Conservation (phyloP, 2,888 invertebrate species). For the Ectropis crepuscularia region DNA sequence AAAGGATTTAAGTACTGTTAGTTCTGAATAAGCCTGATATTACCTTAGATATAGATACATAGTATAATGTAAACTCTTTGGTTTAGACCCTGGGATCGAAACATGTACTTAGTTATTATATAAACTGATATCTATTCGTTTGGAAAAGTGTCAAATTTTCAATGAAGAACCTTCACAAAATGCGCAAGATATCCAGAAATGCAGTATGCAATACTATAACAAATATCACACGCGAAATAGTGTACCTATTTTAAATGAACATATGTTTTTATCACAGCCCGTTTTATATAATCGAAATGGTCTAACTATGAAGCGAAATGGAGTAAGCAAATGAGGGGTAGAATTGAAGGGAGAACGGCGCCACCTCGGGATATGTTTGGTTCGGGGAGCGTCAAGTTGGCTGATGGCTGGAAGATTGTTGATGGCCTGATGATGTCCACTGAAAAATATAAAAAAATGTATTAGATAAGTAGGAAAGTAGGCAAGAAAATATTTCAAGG, state of each 20-base stretch:
- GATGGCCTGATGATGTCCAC: slow-evolving; percentile 75
- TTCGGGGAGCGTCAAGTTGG: slow-evolving; percentile 65
- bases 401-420: slow-evolving; percentile 61
- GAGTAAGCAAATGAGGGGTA: slow-evolving; percentile 54
- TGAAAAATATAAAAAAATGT: slow-evolving; percentile 52
- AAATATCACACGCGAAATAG: slow-evolving; percentile 45
- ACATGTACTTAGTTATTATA: too few species aligned
- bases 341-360: slow-evolving; percentile 44
- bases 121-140: background rate
- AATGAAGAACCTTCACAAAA: background rate
- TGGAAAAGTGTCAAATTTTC: slow-evolving; percentile 2
- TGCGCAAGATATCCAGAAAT: slow-evolving; percentile 6
- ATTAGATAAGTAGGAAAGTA: background rate
- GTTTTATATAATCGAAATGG: slow-evolving; percentile 58
- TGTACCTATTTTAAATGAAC: slow-evolving; percentile 53
- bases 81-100: too few species aligned
- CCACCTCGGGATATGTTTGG: slow-evolving; percentile 59
- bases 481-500: background rate
- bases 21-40: too few species aligned
- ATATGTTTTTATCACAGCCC: slow-evolving; percentile 77
- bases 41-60: too few species aligned
- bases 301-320: slow-evolving; percentile 62
- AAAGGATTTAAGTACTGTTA: too few species aligned
- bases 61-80: too few species aligned
- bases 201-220: slow-evolving; percentile 27